Percentiles rank a stretch among this genome's conserved stretches.
Conservation (phyloP, 2,113 vertebrate genomes). For the Piprites chloris region DNA sequence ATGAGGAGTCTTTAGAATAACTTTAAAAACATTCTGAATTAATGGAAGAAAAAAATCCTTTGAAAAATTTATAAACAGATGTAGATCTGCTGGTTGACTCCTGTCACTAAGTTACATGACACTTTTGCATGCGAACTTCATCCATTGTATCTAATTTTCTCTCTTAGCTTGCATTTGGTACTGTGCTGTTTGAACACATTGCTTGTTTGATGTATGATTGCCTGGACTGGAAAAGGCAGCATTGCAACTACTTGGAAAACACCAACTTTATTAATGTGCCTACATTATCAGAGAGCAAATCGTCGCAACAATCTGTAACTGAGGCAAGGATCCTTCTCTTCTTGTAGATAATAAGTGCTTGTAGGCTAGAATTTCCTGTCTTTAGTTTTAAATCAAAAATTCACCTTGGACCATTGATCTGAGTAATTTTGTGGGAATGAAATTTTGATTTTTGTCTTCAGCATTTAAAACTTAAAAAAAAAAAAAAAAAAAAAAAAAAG, state of each 20-base stretch:
- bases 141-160: background rate
- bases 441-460: background rate
- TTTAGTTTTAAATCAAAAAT: background rate
- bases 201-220: constrained; percentile 86
- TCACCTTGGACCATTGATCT: background rate
- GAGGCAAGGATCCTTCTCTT: constrained; percentile 53
- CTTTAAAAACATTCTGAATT: background rate
- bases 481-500: background rate
- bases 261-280: constrained; percentile 77
- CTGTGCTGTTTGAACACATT: constrained; percentile 80
- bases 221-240: constrained; percentile 85
- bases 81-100: background rate
- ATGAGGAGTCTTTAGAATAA: background rate
- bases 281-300: constrained; percentile 7
- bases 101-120: background rate
- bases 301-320: background rate
- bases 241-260: constrained; percentile 80
- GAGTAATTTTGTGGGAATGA: background rate
- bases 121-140: background rate
- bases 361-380: background rate
- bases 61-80: background rate
- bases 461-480: background rate
- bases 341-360: background rate
- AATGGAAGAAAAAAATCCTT: background rate
- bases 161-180: constrained; percentile 77